phyloP scores from a whole-genome alignment of 2,888 invertebrate species.

The Calameuta pallipes region DNA sequence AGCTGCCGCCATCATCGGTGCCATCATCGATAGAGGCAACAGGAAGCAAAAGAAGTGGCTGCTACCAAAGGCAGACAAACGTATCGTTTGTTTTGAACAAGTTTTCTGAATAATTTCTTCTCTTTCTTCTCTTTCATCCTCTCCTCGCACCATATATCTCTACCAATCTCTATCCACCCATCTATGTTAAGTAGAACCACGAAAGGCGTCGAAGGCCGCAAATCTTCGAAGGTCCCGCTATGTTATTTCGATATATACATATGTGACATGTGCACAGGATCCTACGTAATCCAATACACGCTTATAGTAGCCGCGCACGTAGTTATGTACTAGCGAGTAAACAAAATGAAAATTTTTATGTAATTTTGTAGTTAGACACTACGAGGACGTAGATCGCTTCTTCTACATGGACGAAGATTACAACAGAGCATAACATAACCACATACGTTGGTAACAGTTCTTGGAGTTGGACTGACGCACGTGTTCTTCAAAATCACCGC shows the following conservation, averaged over 20 bases:
- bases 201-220: conserved; percentile 28
- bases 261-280: conserved; percentile 1
- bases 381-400: neutral
- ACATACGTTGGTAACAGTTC: neutral
- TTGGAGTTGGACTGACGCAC: conserved; percentile 10
- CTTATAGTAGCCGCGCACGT: neutral
- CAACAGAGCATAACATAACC: conserved; percentile 5
- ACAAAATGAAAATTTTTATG: neutral
- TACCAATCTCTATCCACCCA: neutral
- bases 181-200: conserved; percentile 11
- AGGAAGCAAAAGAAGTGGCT: neutral
- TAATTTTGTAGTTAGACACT: neutral
- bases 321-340: neutral
- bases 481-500: conserved; percentile 17
- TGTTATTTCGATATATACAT: conserved; percentile 16
- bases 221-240: conserved; percentile 15
- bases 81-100: neutral
- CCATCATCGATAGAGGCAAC: neutral
- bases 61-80: neutral
- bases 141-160: neutral
- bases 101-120: neutral
- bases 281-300: neutral
- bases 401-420: conserved; percentile 15
- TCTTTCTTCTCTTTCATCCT: conserved; percentile 3
- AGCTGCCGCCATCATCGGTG: neutral